Base-by-base conservation (phyloP, 2,113 vertebrate genomes). In the Uria aalge region DNA sequence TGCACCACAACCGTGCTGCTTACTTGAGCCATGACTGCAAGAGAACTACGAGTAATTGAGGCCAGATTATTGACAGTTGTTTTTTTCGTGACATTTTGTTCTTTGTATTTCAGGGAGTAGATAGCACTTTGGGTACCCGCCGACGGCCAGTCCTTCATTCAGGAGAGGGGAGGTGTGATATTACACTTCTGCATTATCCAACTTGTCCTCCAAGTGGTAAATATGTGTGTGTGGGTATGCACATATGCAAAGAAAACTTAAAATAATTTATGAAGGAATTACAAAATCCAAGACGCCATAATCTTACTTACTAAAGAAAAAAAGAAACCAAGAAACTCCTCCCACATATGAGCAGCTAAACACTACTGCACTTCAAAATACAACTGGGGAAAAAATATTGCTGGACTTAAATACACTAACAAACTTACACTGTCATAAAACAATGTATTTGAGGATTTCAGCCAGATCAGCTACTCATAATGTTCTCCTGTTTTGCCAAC, bases 181-280 rank as follows among this genome's bases (percentile, higher is more conserved):
- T 92, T 96, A 92, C 94, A 94, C 90, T 90, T 94, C 79, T 86
- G 81, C 68, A 77, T 92, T 96, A 92, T 91, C 64, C 76, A 93
- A 40, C 60, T 94, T 96, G 79, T 96, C 85, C 85, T 94, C 94
- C 68, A 91, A 96, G 83, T 81, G 55, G 88, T 91, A 96, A 96
- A 96, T 94, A 91, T 89, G 84, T 89, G 88, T 90, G 88, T 94
- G 93, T 18, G 96, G 89, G 96, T 92, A 94, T 91, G 91, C 94
- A 94, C 93, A 96, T 94, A 97, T 94, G 91, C 90, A 97, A 96
- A 91, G 95, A 91, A 95, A 94, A 85, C 94, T 95, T 94, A 96
- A 96, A 97, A 96, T 96, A 95, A 94, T 97, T 94, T 95, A 92
- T 89, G 77, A 94, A 96, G 77, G 48, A 91, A 92, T 86, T 94